These are phyloP conservation scores for Pelodiscus sinensis DNA, from an alignment of 2,113 vertebrate species.

Conservation along the genomic window DNA sequence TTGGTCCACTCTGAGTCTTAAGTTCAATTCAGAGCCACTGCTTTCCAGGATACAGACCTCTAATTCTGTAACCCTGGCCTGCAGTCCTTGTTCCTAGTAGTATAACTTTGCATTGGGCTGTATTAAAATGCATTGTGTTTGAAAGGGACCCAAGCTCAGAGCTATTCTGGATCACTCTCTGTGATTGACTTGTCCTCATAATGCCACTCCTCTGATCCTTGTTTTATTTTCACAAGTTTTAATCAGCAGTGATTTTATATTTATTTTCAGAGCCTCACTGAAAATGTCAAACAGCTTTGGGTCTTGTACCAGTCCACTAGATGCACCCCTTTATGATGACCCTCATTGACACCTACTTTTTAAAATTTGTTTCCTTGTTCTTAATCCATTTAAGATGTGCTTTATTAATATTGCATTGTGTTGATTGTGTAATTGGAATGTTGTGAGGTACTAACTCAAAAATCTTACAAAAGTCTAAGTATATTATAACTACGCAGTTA, in stretches of 20 bases:
- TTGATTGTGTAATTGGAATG: not conserved
- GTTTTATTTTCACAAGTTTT: not conserved
- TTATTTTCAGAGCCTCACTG: not conserved
- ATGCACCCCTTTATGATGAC: not conserved
- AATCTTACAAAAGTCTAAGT: not conserved
- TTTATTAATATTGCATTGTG: not conserved
- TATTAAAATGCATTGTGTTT: not conserved
- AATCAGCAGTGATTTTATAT: not conserved
- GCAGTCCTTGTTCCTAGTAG: not conserved
- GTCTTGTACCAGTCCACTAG: not conserved
- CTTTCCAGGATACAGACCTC: not conserved
- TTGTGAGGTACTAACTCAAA: not conserved
- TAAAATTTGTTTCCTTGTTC: not conserved
- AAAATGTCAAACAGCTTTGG: not conserved
- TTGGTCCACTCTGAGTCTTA: not conserved
- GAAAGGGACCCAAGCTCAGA: not conserved
- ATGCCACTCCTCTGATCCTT: not conserved
- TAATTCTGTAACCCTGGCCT: not conserved
- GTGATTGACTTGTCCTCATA: not conserved
- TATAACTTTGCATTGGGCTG: not conserved
- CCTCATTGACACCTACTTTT: not conserved
- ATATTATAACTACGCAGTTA: not conserved
- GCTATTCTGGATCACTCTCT: not conserved
- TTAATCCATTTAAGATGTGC: not conserved
- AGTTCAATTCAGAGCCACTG: not conserved